These are phyloP conservation scores for Cecropterus lyciades DNA, from an alignment of 1,140 invertebrate species.

Conservation along the genomic window DNA sequence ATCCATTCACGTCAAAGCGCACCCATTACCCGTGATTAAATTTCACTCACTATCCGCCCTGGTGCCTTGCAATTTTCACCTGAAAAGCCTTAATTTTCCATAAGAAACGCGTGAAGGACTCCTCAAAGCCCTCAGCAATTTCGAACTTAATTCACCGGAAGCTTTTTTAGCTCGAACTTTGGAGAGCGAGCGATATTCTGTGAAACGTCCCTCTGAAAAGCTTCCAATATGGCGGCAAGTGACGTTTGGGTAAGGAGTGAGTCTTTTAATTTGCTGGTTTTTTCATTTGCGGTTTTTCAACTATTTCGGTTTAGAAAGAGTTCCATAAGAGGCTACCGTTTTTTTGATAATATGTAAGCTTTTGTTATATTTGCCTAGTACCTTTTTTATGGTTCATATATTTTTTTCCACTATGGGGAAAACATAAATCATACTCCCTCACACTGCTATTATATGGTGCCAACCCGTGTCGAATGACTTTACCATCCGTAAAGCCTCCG, in stretches of 20 bases:
- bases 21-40: slow-evolving; percentile 60
- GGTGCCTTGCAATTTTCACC: slow-evolving; percentile 64
- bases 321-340: too few species aligned
- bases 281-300: not conserved
- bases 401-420: too few species aligned
- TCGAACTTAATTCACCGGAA: slow-evolving; percentile 51
- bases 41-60: slow-evolving; percentile 57
- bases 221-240: slow-evolving; percentile 15
- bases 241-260: not conserved
- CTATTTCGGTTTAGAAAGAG: too few species aligned
- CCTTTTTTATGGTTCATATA: too few species aligned
- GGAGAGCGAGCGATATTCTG: slow-evolving; percentile 21
- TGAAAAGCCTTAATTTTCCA: slow-evolving; percentile 69
- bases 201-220: slow-evolving; percentile 7
- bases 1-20: slow-evolving; percentile 28
- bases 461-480: too few species aligned
- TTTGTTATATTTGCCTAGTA: too few species aligned
- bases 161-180: slow-evolving; percentile 43
- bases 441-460: too few species aligned
- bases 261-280: not conserved
- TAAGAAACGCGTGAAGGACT: slow-evolving; percentile 54
- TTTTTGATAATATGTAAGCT: too few species aligned
- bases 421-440: too few species aligned
- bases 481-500: too few species aligned
- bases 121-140: slow-evolving; percentile 50